phyloP scores from a whole-genome alignment of 92 coral and sea anemone species.

The Paragorgia papillata region DNA sequence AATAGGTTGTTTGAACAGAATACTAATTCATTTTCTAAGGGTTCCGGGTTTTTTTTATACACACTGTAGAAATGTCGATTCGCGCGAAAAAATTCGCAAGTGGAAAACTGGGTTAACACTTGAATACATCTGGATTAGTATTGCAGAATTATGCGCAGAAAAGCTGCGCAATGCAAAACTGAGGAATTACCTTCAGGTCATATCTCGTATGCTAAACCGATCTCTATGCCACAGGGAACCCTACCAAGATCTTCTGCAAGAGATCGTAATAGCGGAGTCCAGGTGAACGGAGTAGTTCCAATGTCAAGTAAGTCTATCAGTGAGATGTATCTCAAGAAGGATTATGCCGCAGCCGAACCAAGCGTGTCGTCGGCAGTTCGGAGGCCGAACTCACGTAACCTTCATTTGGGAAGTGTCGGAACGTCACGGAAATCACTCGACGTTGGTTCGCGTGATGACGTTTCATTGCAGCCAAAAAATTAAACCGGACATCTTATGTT shows the following conservation, averaged over 20 bases:
- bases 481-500: constrained; percentile 87
- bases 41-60: too few species aligned
- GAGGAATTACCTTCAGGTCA: too few species aligned
- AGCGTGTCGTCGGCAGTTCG: constrained; percentile 1
- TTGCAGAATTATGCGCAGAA: too few species aligned
- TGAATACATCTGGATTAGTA: too few species aligned
- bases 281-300: constrained; percentile 20
- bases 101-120: too few species aligned
- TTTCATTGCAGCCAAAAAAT: constrained; percentile 83
- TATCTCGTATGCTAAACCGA: neutral
- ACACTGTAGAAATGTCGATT: too few species aligned
- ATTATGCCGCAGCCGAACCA: neutral
- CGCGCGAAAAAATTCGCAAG: too few species aligned
- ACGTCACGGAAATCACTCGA: neutral
- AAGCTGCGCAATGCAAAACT: too few species aligned
- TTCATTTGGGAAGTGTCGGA: constrained; percentile 13
- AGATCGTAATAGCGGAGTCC: constrained; percentile 17
- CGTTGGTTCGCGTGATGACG: constrained; percentile 26
- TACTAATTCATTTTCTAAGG: too few species aligned
- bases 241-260: constrained; percentile 18
- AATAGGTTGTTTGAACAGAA: too few species aligned
- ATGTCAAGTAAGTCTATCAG: constrained; percentile 20
- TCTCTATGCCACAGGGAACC: constrained; percentile 20
- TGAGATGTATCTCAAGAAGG: constrained; percentile 17
- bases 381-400: constrained; percentile 27